Percentiles rank a stretch among this genome's conserved stretches.
These are phyloP conservation scores for Caerostris darwini DNA, from an alignment of 1,140 invertebrate species.

Conservation along the genomic window DNA sequence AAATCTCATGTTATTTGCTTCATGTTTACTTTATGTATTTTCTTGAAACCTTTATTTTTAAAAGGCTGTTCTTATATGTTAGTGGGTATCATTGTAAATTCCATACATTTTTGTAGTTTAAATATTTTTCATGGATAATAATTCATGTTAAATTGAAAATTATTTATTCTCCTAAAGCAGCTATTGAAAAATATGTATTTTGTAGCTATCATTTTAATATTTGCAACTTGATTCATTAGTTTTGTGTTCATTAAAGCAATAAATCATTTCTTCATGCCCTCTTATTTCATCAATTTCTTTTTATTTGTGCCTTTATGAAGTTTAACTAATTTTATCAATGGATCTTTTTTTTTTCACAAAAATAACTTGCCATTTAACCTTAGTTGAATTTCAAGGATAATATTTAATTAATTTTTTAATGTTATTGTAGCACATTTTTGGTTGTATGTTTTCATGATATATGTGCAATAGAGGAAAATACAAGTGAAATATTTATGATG, in stretches of 20 bases:
- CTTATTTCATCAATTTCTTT: neutral
- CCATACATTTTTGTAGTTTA: neutral
- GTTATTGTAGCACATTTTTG: too few relatives aligned
- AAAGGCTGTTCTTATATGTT: neutral
- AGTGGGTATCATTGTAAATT: slow-evolving; percentile 19
- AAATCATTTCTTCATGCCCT: slow-evolving; percentile 20
- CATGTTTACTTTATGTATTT: neutral
- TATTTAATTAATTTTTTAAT: too few relatives aligned
- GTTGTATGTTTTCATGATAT: too few relatives aligned
- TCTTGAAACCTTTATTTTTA: neutral
- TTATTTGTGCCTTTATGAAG: neutral
- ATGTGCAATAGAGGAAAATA: too few relatives aligned
- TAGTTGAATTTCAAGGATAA: too few relatives aligned
- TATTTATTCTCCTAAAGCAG: slow-evolving; percentile 22
- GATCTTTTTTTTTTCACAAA: too few relatives aligned
- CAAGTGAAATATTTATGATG: too few relatives aligned
- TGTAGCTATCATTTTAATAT: slow-evolving; percentile 5
- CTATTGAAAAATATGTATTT: slow-evolving; percentile 14
- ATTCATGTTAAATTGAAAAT: neutral
- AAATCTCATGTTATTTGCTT: neutral
- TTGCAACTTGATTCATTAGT: slow-evolving; percentile 16
- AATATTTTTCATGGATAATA: slow-evolving; percentile 1
- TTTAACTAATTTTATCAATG: too few relatives aligned
- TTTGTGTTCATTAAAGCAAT: slow-evolving; percentile 49
- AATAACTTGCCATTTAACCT: too few relatives aligned